phyloP scores from a whole-genome alignment of 2,888 invertebrate species.

The Heterodera filipjevi region DNA sequence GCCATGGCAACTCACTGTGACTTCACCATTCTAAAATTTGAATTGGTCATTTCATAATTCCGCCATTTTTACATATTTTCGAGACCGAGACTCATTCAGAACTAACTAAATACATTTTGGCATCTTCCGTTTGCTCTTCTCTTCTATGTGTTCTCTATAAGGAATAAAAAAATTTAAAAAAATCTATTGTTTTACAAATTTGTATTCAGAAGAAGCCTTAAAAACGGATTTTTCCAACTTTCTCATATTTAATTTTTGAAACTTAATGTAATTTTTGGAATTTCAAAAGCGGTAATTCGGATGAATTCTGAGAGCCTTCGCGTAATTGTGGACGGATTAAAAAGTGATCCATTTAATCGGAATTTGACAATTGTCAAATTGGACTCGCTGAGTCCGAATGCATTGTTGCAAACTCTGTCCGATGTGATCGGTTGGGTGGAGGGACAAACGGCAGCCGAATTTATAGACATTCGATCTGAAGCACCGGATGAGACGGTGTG shows the following conservation, averaged over 20 bases:
- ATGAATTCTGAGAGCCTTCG: conserved; percentile 64
- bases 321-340: conserved; percentile 75
- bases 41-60: no score
- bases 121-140: not conserved
- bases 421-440: conserved; percentile 73
- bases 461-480: conserved; percentile 77
- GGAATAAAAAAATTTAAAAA: no score
- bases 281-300: no score
- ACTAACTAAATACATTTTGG: not conserved
- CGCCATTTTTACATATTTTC: no score
- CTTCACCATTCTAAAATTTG: not conserved
- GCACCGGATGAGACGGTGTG: conserved; percentile 77
- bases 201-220: no score
- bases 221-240: not conserved
- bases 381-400: conserved; percentile 78
- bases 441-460: conserved; percentile 17
- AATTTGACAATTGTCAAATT: conserved; percentile 83
- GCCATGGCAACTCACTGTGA: not conserved
- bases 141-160: not conserved
- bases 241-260: not conserved
- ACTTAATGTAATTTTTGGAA: no score
- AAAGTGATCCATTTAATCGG: conserved; percentile 75
- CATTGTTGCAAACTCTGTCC: conserved; percentile 77
- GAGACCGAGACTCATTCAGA: no score
- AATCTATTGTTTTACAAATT: not conserved